Base-by-base conservation (phyloP, 2,888 invertebrate species). In the Thumatha senex region DNA sequence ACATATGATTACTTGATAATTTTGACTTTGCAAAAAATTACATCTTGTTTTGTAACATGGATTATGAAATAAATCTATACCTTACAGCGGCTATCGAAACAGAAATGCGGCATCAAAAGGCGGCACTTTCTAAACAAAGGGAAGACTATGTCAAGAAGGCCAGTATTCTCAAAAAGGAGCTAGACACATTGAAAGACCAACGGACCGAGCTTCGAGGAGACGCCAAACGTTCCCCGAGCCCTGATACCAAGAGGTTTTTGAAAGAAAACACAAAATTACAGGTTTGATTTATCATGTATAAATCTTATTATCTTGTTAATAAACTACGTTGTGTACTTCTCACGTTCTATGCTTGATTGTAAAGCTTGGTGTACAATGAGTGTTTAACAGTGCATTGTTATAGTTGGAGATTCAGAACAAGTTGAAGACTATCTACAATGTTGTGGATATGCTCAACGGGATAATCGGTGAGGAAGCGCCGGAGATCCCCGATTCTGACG, bases 381-480 rank as follows among this genome's bases (percentile, higher is more conserved):
- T 34, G 33, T 49, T 30, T 39, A 48, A 56, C 52, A 36, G 40
- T 55, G 52, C 63, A 46, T 34, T 60, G 54, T 64, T 63, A 54
- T 92, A 96, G 96, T 92, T 94, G 80, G 96, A 96, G 92, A 95
- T 96, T 69, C 95, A 95, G 82, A 95, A 94, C 77, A 95, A 96
- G 89, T 88, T 95, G 89, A 95, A 95, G 86, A 96, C 96, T 0
- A 96, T 97, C 79, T 94, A 95, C 84, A 96, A 96, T 82, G 96
- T 97, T 15, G 96, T 97, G 73, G 97, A 97, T 76, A 97, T 97
- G 96, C 92, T 97, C 70, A 95, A 95, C 54, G 95, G 95, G 33
- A 96, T 97, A 75, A 96, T 97, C 71, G 96, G 96, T 0, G 96
- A 96, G 69, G 95, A 95, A 63, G 87, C 82, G 1, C 72, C 69